phyloP scores from a whole-genome alignment of 2,797 vertebrate genomes.

The Gallinago nigripennis region DNA sequence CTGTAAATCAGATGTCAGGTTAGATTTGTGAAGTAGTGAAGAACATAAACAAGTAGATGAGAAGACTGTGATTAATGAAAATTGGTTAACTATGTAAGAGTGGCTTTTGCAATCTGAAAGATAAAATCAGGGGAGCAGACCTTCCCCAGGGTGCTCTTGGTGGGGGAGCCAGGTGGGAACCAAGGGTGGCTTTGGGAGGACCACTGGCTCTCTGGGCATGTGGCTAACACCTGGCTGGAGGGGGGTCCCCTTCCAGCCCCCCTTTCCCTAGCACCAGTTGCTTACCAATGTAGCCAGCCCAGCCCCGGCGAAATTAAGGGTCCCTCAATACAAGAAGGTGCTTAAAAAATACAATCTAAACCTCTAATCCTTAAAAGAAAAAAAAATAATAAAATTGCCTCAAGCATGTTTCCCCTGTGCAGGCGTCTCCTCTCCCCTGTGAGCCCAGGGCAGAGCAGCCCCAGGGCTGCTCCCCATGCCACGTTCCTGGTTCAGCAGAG shows the following conservation, averaged over 20 bases:
- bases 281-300: background rate
- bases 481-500: accelerated
- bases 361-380: background rate
- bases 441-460: accelerated
- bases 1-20: conserved; percentile 59
- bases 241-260: background rate
- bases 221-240: background rate
- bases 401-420: accelerated
- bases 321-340: background rate
- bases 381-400: background rate
- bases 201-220: background rate
- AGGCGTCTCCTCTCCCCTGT: background rate
- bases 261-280: background rate
- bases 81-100: conserved; percentile 7
- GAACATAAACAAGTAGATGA: conserved; percentile 58
- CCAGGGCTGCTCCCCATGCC: accelerated
- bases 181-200: background rate
- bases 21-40: conserved; percentile 32
- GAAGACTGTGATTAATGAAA: conserved; percentile 62
- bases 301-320: background rate
- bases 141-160: background rate
- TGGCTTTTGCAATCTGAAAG: background rate
- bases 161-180: background rate
- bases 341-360: background rate
- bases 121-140: background rate